These are phyloP conservation scores for Volucella zonaria DNA, from an alignment of 2,888 invertebrate genomes.

Conservation along the genomic window DNA sequence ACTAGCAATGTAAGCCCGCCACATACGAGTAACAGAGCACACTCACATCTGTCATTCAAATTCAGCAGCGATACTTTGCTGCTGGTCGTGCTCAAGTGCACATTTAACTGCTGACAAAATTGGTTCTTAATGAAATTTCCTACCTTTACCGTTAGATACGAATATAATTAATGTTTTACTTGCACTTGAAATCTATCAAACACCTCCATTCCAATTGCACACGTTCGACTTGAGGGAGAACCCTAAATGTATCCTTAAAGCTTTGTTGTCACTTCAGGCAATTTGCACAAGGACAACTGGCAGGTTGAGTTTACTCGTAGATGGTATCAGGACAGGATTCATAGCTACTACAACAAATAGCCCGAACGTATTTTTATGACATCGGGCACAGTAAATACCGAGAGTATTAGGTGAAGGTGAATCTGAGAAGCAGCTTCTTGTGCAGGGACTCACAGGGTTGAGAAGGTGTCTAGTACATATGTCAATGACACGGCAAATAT, in stretches of 20 bases:
- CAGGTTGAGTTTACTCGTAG: background rate
- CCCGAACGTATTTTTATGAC: constrained; percentile 20
- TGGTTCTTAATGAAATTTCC: constrained; percentile 52
- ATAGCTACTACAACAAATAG: constrained; percentile 10
- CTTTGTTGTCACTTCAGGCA: background rate
- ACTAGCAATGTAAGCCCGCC: background rate
- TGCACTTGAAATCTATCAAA: constrained; percentile 42
- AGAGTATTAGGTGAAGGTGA: background rate
- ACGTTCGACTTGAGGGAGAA: background rate
- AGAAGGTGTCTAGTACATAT: background rate
- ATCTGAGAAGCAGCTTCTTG: too few species aligned
- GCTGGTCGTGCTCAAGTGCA: constrained; percentile 33
- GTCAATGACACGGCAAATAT: constrained; percentile 5
- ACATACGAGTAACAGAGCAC: background rate
- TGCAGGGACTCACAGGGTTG: too few species aligned
- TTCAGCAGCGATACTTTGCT: constrained; percentile 1
- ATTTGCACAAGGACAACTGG: background rate
- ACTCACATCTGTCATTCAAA: background rate
- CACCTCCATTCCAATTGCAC: background rate
- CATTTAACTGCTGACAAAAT: constrained; percentile 40
- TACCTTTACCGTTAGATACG: constrained; percentile 31
- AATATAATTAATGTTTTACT: constrained; percentile 53
- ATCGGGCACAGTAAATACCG: constrained; percentile 8
- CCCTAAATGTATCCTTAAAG: background rate
- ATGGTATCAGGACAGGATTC: background rate